Evolutionary conservation across 1,140 invertebrate species (phyloP).

Genomic region (Venustaconcha ellipsiformis): DNA sequence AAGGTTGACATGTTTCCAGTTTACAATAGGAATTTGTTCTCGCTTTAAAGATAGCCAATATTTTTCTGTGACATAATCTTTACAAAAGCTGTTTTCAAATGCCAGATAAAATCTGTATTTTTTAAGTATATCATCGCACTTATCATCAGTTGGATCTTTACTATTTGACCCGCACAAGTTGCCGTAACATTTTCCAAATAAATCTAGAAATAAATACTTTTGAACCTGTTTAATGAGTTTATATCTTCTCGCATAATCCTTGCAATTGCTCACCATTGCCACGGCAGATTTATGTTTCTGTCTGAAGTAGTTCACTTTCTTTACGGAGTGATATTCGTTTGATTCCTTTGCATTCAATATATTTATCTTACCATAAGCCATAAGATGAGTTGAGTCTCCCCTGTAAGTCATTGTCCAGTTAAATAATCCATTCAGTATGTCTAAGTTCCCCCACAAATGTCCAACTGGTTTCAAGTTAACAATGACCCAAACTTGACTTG

Average conservation of each 20-base stretch:
- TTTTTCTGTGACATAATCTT: slow-evolving; percentile 68
- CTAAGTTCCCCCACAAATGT: slow-evolving; percentile 38
- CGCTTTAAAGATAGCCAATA: slow-evolving; percentile 54
- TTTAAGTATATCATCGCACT: slow-evolving; percentile 37
- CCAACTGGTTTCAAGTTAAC: slow-evolving; percentile 49
- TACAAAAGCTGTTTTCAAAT: slow-evolving; percentile 67
- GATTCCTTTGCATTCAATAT: slow-evolving; percentile 15
- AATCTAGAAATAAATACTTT: slow-evolving; percentile 73
- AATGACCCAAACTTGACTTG: slow-evolving; percentile 51
- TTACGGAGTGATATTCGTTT: not conserved
- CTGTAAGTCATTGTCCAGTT: slow-evolving; percentile 58
- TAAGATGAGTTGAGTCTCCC: slow-evolving; percentile 44
- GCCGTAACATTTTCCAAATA: slow-evolving; percentile 73
- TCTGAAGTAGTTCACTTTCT: slow-evolving; percentile 24
- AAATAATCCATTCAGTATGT: slow-evolving; percentile 35
- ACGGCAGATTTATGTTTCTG: slow-evolving; percentile 65
- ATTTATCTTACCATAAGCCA: slow-evolving; percentile 40
- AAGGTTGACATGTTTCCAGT: slow-evolving; percentile 64
- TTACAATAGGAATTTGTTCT: slow-evolving; percentile 56
- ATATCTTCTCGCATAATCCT: slow-evolving; percentile 71
- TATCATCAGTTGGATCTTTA: slow-evolving; percentile 31
- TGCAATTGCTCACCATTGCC: slow-evolving; percentile 78
- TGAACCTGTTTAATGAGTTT: slow-evolving; percentile 72
- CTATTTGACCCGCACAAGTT: slow-evolving; percentile 40
- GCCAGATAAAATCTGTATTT: slow-evolving; percentile 89